These are phyloP conservation scores for Diachasma alloeum DNA, from an alignment of 1,140 invertebrate species.

Conservation along the genomic window DNA sequence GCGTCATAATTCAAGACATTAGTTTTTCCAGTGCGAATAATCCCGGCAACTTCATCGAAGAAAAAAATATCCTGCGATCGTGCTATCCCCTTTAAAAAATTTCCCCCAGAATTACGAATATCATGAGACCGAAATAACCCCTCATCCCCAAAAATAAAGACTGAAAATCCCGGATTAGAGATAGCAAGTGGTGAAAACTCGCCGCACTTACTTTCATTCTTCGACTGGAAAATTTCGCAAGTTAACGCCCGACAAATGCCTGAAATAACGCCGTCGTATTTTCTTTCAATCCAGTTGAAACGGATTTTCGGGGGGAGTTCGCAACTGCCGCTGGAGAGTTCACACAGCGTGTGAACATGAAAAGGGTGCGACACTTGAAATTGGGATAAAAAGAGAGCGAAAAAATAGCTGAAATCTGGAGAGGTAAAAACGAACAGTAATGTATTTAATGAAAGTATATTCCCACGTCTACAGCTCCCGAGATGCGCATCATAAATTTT, in stretches of 20 bases:
- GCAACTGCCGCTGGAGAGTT: slow-evolving; percentile 13
- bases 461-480: neutral
- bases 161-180: slow-evolving; percentile 14
- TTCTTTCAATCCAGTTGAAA: slow-evolving; percentile 58
- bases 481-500: neutral
- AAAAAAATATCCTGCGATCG: no score
- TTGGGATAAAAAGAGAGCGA: neutral
- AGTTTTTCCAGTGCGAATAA: no score
- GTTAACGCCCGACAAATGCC: slow-evolving; percentile 40
- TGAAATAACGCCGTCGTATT: slow-evolving; percentile 59
- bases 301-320: slow-evolving; percentile 22
- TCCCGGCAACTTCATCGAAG: no score
- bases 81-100: no score
- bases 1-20: no score
- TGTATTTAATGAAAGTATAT: neutral
- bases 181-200: neutral
- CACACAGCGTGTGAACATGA: slow-evolving; percentile 16
- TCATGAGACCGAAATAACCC: neutral
- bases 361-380: slow-evolving; percentile 16
- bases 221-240: slow-evolving; percentile 26
- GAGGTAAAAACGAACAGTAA: neutral
- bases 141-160: slow-evolving; percentile 5
- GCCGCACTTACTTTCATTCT: slow-evolving; percentile 25
- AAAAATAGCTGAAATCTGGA: neutral
- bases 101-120: no score